Percentiles rank a stretch among this genome's conserved stretches.
Evolutionary conservation across 2,888 invertebrate species (phyloP).

Genomic region (Temnothorax ravouxi): DNA sequence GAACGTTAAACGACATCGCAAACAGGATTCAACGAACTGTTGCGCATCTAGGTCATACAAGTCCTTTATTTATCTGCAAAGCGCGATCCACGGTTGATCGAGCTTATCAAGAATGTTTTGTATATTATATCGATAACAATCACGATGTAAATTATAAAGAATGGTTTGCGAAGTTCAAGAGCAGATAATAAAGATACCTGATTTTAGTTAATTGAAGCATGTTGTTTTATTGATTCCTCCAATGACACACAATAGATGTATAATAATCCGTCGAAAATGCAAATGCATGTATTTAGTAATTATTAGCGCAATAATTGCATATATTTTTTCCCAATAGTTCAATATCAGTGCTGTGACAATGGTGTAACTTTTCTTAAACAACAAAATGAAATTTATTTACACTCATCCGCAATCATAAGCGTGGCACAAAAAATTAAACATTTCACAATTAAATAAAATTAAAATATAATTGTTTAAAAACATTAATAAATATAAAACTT

Average conservation of each 20-base stretch:
- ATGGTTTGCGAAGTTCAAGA: constrained; percentile 25
- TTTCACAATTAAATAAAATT: neutral
- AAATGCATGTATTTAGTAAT: neutral
- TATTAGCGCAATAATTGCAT: neutral
- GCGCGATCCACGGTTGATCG: neutral
- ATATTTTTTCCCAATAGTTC: neutral
- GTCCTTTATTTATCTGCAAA: constrained; percentile 30
- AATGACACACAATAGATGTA: neutral
- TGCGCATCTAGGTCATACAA: neutral
- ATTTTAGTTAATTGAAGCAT: constrained; percentile 30
- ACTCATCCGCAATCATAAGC: neutral
- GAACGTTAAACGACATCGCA: constrained; percentile 5
- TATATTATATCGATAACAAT: constrained; percentile 18
- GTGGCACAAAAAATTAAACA: neutral
- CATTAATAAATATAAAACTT: too few species aligned
- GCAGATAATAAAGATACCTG: constrained; percentile 40
- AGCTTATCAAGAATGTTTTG: constrained; percentile 31
- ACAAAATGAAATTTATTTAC: neutral
- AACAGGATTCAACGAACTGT: constrained; percentile 24
- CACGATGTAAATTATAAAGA: constrained; percentile 29
- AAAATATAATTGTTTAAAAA: neutral
- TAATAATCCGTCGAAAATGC: constrained; percentile 1
- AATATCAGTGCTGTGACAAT: neutral
- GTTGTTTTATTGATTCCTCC: constrained; percentile 9
- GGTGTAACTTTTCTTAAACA: neutral